Conservation (phyloP, 2,888 invertebrate genomes). For the Drosophila mimica region DNA sequence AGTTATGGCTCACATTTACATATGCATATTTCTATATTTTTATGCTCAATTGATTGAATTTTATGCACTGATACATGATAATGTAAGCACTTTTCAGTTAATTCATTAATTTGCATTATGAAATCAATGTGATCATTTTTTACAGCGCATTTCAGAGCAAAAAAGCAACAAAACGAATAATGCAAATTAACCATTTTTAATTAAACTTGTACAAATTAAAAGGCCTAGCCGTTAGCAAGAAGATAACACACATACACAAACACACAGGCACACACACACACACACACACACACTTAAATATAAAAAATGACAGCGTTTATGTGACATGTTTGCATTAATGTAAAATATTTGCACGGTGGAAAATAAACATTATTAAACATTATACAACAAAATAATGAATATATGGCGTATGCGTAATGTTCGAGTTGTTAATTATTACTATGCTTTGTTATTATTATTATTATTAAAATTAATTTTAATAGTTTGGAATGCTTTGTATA, state of each 20-base stretch:
- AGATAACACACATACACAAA: constrained; percentile 7
- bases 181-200: constrained; percentile 54
- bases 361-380: constrained; percentile 37
- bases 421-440: constrained; percentile 59
- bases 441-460: constrained; percentile 44
- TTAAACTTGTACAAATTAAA: constrained; percentile 45
- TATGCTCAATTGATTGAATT: constrained; percentile 28
- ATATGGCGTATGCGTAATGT: constrained; percentile 71
- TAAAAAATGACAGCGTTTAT: constrained; percentile 39
- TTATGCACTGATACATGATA: constrained; percentile 7
- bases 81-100: constrained; percentile 12
- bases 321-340: constrained; percentile 58
- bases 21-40: constrained; percentile 16
- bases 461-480: constrained; percentile 60
- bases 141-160: constrained; percentile 61
- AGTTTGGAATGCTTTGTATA: constrained; percentile 68
- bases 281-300: constrained; percentile 7
- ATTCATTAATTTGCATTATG: constrained; percentile 39
- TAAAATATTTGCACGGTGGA: constrained; percentile 57
- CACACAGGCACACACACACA: background rate
- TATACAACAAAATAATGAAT: constrained; percentile 30
- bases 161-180: constrained; percentile 57
- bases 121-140: constrained; percentile 41
- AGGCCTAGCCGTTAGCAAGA: constrained; percentile 20
- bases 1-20: constrained; percentile 7